A percentile compares a stretch with the other conserved stretches of the same genome.
Conservation (phyloP, 2,113 vertebrate genomes). For the Peromyscus polionotus region DNA sequence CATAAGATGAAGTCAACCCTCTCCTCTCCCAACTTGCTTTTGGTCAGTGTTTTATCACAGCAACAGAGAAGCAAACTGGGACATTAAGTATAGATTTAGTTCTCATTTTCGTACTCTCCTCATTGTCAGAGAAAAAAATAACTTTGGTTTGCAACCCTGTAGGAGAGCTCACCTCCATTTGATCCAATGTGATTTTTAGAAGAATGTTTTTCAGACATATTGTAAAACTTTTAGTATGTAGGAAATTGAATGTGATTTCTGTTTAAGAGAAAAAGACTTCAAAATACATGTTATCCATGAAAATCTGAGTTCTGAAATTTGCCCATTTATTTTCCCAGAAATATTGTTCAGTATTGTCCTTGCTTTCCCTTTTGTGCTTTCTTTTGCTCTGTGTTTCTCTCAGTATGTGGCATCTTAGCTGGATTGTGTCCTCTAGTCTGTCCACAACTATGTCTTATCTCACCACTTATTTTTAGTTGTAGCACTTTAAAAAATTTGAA, state of each 20-base stretch:
- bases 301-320: background rate
- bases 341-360: background rate
- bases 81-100: background rate
- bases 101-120: background rate
- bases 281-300: background rate
- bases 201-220: background rate
- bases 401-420: background rate
- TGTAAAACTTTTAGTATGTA: background rate
- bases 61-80: background rate
- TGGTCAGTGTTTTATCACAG: background rate
- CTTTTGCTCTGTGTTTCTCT: background rate
- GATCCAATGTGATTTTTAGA: conserved; percentile 17
- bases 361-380: background rate
- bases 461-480: background rate
- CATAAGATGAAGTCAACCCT: background rate
- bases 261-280: background rate
- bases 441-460: background rate
- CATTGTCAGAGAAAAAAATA: background rate
- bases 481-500: background rate
- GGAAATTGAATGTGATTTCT: background rate
- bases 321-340: background rate
- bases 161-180: background rate
- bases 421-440: background rate
- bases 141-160: background rate
- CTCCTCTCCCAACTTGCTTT: background rate